Base-by-base conservation (phyloP, 2,113 vertebrate species). In the Engraulis encrasicolus region DNA sequence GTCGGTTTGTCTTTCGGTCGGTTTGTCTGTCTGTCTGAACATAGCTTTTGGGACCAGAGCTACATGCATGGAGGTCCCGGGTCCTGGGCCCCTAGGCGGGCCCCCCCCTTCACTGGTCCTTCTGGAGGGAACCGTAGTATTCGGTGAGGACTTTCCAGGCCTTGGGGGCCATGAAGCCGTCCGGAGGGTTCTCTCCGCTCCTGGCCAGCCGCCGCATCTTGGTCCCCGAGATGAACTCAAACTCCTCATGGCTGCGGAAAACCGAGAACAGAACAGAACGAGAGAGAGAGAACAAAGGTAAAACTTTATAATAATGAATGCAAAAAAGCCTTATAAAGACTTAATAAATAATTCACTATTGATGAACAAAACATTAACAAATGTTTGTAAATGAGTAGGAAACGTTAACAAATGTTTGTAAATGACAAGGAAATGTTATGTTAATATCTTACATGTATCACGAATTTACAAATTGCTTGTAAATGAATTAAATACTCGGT, bases 151-250 rank as follows among this genome's bases (percentile, higher is more conserved):
- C 95, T 80, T 96, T 97, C 98, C 98, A 99, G 12, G 98, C 98
- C 87, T 97, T 97, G 5, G 93, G 97, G 27, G 97, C 97, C 98
- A 99, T 99, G 94, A 99, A 99, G 50, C 98, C 98, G 0, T 99
- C 97, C 0, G 98, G 98, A 49, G 98, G 98, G 86, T 88, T 89
- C 38, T 88, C 82, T 17, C 85, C 85, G n/a, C 80, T 85, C 54
- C 87, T 82, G 6, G 85, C 98, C 3, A 99, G 82, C 52, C 81
- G 88, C 38, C 87, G 79, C 85, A 88, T 88, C 78, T 85, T 85
- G 61, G 87, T 88, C 20, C 87, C 87, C 1, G 89, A 88, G 23
- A 88, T 99, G 95, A 99, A 99, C 90, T 99, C 97, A 85, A 98
- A 99, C 12, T 99, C 97, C 0, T 87, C 38, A 0, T 97, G 94